phyloP scores from a whole-genome alignment of 2,888 invertebrate species.

The Ophion ellenae region DNA sequence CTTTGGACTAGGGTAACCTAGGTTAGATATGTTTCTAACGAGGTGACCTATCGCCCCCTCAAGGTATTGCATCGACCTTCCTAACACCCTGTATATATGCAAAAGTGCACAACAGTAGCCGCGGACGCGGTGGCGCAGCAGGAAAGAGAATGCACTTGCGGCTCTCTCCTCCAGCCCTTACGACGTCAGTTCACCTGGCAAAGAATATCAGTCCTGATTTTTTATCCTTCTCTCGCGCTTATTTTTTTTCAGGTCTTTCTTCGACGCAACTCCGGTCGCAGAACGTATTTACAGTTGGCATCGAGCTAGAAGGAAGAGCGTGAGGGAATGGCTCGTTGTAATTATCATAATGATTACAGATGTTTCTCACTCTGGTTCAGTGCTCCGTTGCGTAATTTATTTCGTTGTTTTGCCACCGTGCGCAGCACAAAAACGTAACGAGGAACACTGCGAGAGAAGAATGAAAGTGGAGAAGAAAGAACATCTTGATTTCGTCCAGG shows the following conservation, averaged over 20 bases:
- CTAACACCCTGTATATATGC: not conserved
- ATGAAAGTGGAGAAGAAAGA: constrained; percentile 7
- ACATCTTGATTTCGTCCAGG: constrained; percentile 56
- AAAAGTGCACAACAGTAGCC: constrained; percentile 48
- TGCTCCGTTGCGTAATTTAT: constrained; percentile 14
- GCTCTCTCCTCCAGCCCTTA: not conserved
- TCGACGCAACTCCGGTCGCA: not conserved
- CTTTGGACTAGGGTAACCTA: no score
- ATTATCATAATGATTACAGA: constrained; percentile 59
- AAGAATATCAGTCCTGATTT: constrained; percentile 42
- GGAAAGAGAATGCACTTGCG: not conserved
- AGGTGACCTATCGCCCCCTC: no score
- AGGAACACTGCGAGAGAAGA: not conserved
- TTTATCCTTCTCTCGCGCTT: not conserved
- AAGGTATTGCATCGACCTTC: no score
- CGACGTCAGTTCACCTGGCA: constrained; percentile 30
- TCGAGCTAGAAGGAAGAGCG: constrained; percentile 8
- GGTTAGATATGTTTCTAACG: no score
- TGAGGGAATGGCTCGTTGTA: constrained; percentile 36
- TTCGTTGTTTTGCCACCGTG: constrained; percentile 21
- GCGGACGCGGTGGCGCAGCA: not conserved
- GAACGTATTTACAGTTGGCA: not conserved
- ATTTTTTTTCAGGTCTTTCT: not conserved
- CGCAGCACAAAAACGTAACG: not conserved
- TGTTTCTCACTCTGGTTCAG: constrained; percentile 33